phyloP scores from a whole-genome alignment of 64 coral and sea anemone species.

The Montipora efflorescens region DNA sequence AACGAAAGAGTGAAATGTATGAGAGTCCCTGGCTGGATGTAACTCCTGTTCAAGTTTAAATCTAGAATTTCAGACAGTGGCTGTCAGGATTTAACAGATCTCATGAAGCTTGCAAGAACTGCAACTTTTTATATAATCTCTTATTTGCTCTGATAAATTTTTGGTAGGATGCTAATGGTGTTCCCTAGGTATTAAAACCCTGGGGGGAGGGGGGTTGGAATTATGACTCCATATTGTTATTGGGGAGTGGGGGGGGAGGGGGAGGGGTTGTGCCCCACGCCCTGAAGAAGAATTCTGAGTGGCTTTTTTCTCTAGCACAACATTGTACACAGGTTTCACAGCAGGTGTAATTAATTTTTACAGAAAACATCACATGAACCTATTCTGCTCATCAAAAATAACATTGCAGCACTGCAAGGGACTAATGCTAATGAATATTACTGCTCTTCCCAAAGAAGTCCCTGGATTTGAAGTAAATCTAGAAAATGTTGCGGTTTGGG shows the following conservation, averaged over 20 bases:
- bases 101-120: slow-evolving; percentile 43
- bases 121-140: neutral
- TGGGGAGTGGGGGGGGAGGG: neutral
- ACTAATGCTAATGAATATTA: neutral
- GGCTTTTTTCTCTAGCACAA: slow-evolving; percentile 8
- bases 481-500: slow-evolving; percentile 13
- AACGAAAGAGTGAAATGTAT: slow-evolving; percentile 22
- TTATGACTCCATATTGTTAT: slow-evolving; percentile 9
- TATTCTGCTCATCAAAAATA: slow-evolving; percentile 39
- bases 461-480: slow-evolving; percentile 15
- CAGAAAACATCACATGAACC: slow-evolving; percentile 49
- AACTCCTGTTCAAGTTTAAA: slow-evolving; percentile 47
- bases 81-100: slow-evolving; percentile 40
- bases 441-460: neutral
- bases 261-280: neutral
- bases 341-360: slow-evolving; percentile 12
- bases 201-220: slow-evolving; percentile 4
- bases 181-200: neutral
- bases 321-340: neutral
- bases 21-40: slow-evolving; percentile 37
- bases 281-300: neutral
- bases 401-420: slow-evolving; percentile 10
- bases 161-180: neutral
- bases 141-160: neutral
- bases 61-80: slow-evolving; percentile 39